These are phyloP conservation scores for Stictocephala bisonia DNA, from an alignment of 2,888 invertebrate species.

Conservation along the genomic window DNA sequence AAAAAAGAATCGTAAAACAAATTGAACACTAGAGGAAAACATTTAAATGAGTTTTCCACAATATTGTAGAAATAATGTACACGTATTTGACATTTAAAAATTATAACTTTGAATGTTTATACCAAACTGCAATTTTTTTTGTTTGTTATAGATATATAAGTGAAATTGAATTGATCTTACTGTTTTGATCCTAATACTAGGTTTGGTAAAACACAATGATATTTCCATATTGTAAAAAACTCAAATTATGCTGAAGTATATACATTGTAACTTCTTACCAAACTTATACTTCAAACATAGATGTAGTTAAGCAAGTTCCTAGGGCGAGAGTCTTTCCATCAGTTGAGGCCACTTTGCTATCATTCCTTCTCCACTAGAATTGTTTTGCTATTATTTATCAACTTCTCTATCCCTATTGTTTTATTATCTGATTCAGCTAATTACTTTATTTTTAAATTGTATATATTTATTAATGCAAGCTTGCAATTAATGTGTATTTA, in stretches of 20 bases:
- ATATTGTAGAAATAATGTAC: too few species aligned
- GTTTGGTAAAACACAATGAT: too few species aligned
- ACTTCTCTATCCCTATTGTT: neutral
- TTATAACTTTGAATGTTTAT: too few species aligned
- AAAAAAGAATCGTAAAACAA: too few species aligned
- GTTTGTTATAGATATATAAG: too few species aligned
- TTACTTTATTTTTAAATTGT: neutral
- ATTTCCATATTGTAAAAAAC: slow-evolving; percentile 14
- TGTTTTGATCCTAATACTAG: too few species aligned
- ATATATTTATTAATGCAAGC: too few species aligned
- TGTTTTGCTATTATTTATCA: slow-evolving; percentile 6
- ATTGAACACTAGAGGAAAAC: too few species aligned
- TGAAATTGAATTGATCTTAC: too few species aligned
- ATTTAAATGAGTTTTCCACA: too few species aligned
- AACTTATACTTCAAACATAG: slow-evolving; percentile 23
- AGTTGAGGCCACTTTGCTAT: slow-evolving; percentile 15
- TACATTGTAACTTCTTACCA: slow-evolving; percentile 10
- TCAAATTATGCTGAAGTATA: neutral
- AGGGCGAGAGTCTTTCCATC: neutral
- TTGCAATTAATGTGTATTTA: slow-evolving; percentile 31
- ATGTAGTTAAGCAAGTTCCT: slow-evolving; percentile 31
- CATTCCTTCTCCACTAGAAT: slow-evolving; percentile 34
- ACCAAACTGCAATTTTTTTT: too few species aligned
- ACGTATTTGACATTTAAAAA: too few species aligned
- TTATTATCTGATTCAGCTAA: slow-evolving; percentile 8